A percentile compares a stretch with the other conserved stretches of the same genome.
Evolutionary conservation across 2,888 invertebrate species (phyloP).

Genomic region (Hecatera dysodea): DNA sequence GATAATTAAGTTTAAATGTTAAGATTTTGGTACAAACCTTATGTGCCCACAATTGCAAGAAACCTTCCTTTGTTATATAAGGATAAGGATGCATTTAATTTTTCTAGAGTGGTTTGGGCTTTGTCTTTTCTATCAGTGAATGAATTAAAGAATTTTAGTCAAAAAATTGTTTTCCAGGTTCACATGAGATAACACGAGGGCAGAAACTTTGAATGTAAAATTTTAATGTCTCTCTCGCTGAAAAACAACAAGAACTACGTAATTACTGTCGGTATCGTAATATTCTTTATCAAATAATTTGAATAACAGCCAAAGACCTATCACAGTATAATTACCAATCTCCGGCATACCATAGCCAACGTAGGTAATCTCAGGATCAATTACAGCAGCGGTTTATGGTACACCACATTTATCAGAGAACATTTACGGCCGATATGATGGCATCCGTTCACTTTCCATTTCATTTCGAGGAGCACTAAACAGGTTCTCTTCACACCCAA

Average conservation of each 20-base stretch:
- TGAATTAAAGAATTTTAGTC: background rate
- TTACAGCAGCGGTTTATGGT: conserved; percentile 35
- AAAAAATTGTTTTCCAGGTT: background rate
- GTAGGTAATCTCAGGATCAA: conserved; percentile 11
- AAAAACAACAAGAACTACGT: background rate
- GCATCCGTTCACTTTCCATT: conserved; percentile 61
- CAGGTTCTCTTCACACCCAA: conserved; percentile 66
- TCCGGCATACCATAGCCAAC: background rate
- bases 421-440: conserved; percentile 32
- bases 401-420: conserved; percentile 29
- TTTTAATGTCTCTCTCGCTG: background rate
- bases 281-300: background rate
- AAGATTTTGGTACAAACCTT: background rate
- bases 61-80: too few relatives aligned
- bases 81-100: too few relatives aligned
- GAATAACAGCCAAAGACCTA: background rate
- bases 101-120: too few relatives aligned
- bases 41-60: too few relatives aligned
- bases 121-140: background rate
- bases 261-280: background rate
- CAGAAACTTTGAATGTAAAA: background rate
- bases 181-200: too few relatives aligned
- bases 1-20: background rate
- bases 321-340: background rate
- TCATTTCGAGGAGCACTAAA: conserved; percentile 52